Evolutionary conservation across 2,113 vertebrate genomes (phyloP).

Genomic region (Lagopus muta): DNA sequence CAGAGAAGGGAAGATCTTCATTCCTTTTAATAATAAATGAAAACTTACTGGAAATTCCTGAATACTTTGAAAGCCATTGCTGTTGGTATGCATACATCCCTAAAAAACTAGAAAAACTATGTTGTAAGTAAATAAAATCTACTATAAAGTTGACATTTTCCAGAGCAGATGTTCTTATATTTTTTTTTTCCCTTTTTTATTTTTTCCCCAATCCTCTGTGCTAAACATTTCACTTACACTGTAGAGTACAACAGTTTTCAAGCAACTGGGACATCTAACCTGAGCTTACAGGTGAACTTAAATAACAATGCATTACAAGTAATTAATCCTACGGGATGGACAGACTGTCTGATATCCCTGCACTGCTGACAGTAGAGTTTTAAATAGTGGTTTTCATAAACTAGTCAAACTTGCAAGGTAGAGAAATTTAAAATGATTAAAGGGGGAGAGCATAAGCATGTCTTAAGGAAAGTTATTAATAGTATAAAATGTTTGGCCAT

Average conservation of each 20-base stretch:
- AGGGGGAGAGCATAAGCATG: conserved; percentile 23
- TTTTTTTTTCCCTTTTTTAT: not conserved
- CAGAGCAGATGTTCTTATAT: not conserved
- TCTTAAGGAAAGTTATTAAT: conserved; percentile 61
- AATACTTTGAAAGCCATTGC: not conserved
- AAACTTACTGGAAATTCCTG: not conserved
- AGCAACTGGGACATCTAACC: not conserved
- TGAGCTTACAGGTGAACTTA: not conserved
- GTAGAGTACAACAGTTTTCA: not conserved
- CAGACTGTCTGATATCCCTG: not conserved
- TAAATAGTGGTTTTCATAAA: not conserved
- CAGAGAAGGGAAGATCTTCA: not conserved
- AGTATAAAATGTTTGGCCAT: conserved; percentile 55
- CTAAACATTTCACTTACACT: conserved; percentile 28
- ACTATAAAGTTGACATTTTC: conserved; percentile 5
- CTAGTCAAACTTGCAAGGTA: not conserved
- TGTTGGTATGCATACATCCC: not conserved
- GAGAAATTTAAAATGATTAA: not conserved
- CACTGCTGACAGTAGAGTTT: not conserved
- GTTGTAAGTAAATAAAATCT: not conserved
- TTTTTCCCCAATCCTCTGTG: not conserved
- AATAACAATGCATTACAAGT: not conserved
- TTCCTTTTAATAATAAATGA: not conserved
- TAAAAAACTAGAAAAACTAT: not conserved
- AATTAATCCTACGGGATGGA: not conserved